phyloP scores from a whole-genome alignment of 2,797 vertebrate species.

The Capromys pilorides region DNA sequence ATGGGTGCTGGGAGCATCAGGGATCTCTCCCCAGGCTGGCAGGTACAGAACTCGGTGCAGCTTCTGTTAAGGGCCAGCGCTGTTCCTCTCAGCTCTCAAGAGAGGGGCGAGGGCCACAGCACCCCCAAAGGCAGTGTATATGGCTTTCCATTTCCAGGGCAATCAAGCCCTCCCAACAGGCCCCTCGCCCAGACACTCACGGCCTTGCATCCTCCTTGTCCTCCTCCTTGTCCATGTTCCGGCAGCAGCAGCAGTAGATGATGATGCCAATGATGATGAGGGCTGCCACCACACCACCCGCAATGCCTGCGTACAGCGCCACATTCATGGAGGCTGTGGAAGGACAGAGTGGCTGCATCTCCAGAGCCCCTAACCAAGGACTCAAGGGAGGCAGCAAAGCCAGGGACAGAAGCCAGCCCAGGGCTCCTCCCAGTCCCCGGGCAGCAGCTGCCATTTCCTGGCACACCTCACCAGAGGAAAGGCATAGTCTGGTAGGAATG shows the following conservation, averaged over 20 bases:
- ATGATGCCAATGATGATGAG: slow-evolving; percentile 87
- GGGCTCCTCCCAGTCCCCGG: not conserved
- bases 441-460: not conserved
- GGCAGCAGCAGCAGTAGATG: slow-evolving; percentile 90
- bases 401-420: accelerated
- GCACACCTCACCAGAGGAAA: accelerated
- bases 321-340: slow-evolving; percentile 90
- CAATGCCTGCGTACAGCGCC: slow-evolving; percentile 88
- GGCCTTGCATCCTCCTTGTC: slow-evolving; percentile 82
- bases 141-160: accelerated
- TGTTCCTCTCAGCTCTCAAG: not conserved
- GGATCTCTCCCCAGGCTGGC: not conserved
- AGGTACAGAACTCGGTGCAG: not conserved
- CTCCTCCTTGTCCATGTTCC: slow-evolving; percentile 63
- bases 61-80: not conserved
- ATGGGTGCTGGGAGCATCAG: not conserved
- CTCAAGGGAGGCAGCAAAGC: no score
- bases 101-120: accelerated
- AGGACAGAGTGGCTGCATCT: not conserved
- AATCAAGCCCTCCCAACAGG: not conserved
- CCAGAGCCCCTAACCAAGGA: accelerated
- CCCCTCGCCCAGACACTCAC: slow-evolving; percentile 83
- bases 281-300: slow-evolving; percentile 87
- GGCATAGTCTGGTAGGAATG: accelerated
- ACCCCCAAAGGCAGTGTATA: not conserved